Evolutionary conservation across 2,113 vertebrate species (phyloP).

Genomic region (Microcebus griseorufus): DNA sequence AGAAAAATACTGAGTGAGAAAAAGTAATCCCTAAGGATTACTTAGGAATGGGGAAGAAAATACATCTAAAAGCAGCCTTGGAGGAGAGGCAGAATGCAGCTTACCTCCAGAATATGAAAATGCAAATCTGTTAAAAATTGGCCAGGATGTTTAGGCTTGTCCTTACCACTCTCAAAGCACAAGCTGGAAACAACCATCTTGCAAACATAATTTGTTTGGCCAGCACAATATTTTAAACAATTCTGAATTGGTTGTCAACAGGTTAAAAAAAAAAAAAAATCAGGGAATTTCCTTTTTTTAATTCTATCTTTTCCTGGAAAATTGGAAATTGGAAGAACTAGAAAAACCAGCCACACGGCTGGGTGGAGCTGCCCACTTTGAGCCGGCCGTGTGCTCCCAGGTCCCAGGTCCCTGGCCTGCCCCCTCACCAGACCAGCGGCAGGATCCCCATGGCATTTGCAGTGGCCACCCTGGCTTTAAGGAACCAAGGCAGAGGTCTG

Average conservation of each 20-base stretch:
- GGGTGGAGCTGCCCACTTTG: background rate
- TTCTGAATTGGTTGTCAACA: background rate
- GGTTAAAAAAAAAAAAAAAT: background rate
- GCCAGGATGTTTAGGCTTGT: background rate
- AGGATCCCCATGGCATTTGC: background rate
- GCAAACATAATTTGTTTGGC: background rate
- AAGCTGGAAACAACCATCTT: background rate
- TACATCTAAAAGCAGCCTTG: background rate
- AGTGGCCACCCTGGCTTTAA: background rate
- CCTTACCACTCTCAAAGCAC: background rate
- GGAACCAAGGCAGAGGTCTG: background rate
- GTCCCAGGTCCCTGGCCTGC: background rate
- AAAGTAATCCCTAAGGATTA: background rate
- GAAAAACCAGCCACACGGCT: background rate
- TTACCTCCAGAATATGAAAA: background rate
- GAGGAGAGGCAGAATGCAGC: background rate
- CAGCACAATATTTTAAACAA: background rate
- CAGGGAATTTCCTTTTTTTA: background rate
- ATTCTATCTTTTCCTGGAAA: background rate
- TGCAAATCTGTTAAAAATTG: background rate
- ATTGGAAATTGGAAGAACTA: background rate
- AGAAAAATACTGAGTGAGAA: background rate
- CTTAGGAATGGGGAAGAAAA: background rate
- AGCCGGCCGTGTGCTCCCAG: rapidly evolving
- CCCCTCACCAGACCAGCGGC: background rate